These are phyloP conservation scores for Grus americana DNA, from an alignment of 2,113 vertebrate species.

Conservation along the genomic window DNA sequence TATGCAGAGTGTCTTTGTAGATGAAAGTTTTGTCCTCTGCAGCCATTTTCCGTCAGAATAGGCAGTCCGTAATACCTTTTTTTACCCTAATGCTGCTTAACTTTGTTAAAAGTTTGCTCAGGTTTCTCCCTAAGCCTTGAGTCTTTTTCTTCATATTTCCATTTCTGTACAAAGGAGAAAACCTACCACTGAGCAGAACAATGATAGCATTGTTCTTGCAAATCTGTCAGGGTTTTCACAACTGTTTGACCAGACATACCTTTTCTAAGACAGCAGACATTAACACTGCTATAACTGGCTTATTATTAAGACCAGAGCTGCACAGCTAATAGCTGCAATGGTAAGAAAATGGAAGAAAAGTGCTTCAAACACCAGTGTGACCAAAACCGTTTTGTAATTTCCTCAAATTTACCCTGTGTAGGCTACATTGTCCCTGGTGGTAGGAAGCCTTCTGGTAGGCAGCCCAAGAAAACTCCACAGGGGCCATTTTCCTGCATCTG, in stretches of 20 bases:
- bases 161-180: neutral
- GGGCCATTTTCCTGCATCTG: neutral
- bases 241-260: neutral
- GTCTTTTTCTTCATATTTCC: neutral
- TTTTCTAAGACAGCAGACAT: neutral
- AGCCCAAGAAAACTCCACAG: neutral
- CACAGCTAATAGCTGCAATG: neutral
- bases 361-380: neutral
- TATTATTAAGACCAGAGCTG: neutral
- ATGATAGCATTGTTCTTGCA: neutral
- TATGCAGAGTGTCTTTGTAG: neutral
- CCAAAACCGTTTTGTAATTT: neutral
- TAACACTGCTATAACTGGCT: neutral
- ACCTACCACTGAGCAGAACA: neutral
- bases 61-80: neutral
- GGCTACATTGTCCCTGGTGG: neutral
- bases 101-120: neutral
- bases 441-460: neutral
- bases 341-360: neutral
- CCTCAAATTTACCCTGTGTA: neutral
- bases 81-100: neutral
- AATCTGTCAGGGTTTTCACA: neutral
- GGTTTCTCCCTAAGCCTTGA: neutral
- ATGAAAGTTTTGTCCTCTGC: neutral
- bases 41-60: neutral